phyloP scores from a whole-genome alignment of 2,113 vertebrate species.

The Anoplopoma fimbria region DNA sequence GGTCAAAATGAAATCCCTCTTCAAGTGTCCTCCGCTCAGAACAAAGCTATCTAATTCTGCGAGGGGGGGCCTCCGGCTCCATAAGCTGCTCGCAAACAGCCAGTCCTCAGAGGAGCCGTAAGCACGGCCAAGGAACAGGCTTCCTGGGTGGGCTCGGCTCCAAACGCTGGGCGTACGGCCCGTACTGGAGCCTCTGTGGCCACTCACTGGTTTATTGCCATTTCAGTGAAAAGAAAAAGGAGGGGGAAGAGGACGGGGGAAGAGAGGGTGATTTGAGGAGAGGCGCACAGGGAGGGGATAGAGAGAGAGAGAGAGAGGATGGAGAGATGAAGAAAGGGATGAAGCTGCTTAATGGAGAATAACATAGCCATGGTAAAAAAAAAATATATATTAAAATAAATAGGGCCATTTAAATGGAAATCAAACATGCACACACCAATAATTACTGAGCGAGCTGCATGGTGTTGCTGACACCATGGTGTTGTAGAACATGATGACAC shows the following conservation, averaged over 20 bases:
- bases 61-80: constrained; percentile 29
- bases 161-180: constrained; percentile 67
- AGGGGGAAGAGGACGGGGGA: background rate
- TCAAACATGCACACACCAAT: constrained; percentile 10
- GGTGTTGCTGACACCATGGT: constrained; percentile 48
- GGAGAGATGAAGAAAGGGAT: constrained; percentile 18
- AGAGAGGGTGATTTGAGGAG: background rate
- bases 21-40: constrained; percentile 7
- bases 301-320: background rate
- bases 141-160: constrained; percentile 59
- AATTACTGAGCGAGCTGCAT: constrained; percentile 18
- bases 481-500: constrained; percentile 22
- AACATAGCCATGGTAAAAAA: background rate
- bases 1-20: constrained; percentile 8
- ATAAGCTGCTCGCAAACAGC: constrained; percentile 42
- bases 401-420: background rate
- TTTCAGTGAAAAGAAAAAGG: constrained; percentile 32
- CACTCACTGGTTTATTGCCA: constrained; percentile 64
- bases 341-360: background rate
- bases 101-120: constrained; percentile 57
- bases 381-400: background rate
- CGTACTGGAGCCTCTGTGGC: constrained; percentile 52
- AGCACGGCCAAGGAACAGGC: constrained; percentile 61
- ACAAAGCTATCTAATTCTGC: constrained; percentile 38
- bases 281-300: too few species aligned